Evolutionary conservation across 2,113 vertebrate species (phyloP), one percentile per base, ranked within the genome.

Genomic region (Bothrops jararaca): DNA sequence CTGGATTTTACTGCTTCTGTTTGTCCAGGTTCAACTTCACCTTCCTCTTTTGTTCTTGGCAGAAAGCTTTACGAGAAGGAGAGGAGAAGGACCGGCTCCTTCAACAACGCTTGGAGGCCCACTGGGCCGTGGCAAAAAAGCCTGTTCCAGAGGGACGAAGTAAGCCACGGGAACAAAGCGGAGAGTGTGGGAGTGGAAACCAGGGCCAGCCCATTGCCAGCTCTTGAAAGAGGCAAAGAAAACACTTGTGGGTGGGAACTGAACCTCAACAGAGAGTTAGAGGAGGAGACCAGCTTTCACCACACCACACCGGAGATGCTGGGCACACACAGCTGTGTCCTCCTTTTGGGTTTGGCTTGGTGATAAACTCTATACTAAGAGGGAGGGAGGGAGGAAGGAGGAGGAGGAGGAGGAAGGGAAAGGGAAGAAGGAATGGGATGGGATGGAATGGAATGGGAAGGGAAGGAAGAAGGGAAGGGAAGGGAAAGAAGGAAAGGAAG

Each of bases 51-150:
- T 23, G 22, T 22, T 29, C n/a, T 42, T 15, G 45, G 10, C 88
- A 86, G 74, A 53, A 89, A 8, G 54, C 42, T 48, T 8, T 69
- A 34, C 24, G 88, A 10, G 93, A 54, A 20, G 85, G 88, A 69
- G 34, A 92, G 42, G 88, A 92, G 54, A 92, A 92, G 42, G 92
- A 92, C 89, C 92, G 74, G 23, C 20, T 92, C 22, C 74, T 92
- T 8, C 80, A 52, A 56, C 58, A 52, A 56, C 52, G 26, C 1
- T 22, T 85, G 45, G 88, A 92, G n/a, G 53, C 48, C 12, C 45
- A 23, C 45, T 86, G 74, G 92, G 5, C 85, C 22, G 29, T 20
- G 23, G 58, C 42, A 22, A 39, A 3, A 12, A 85, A 34, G 20
- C 69, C 20, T 22, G 2, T 29, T 6, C 42, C 54, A 24, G 53